These are phyloP conservation scores for Apolygus lucorum DNA, from an alignment of 1,140 invertebrate species.

Conservation along the genomic window DNA sequence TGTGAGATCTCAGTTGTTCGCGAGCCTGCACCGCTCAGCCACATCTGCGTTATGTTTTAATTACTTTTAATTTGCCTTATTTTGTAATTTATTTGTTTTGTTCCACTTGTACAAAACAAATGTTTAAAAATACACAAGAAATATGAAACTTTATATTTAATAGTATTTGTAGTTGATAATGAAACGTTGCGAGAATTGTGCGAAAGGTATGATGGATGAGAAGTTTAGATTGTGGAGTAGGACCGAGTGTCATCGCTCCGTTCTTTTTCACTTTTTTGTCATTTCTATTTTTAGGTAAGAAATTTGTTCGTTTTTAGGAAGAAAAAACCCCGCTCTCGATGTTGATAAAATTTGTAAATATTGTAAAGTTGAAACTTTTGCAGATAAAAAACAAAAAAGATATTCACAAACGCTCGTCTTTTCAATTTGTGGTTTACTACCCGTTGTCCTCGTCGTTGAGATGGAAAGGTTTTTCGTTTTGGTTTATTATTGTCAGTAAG, in stretches of 20 bases:
- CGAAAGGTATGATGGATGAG: not conserved
- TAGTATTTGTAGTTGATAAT: not conserved
- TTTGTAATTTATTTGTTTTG: not conserved
- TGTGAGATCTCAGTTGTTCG: not conserved
- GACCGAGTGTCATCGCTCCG: not conserved
- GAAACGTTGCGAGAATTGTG: not conserved
- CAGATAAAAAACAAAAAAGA: not conserved
- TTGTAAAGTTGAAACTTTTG: conserved; percentile 13
- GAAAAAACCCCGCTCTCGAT: conserved; percentile 1
- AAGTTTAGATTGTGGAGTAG: not conserved
- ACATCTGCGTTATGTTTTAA: not conserved
- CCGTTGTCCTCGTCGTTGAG: too few species aligned
- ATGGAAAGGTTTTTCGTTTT: too few species aligned
- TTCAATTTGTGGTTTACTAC: not conserved
- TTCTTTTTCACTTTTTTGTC: not conserved
- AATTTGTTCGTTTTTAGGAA: not conserved
- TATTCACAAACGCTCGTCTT: not conserved
- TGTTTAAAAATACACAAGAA: too few species aligned
- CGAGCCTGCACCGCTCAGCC: not conserved
- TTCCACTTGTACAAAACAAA: not conserved
- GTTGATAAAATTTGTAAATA: conserved; percentile 10
- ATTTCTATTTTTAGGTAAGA: not conserved
- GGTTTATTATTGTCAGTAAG: too few species aligned
- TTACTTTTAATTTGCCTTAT: not conserved
- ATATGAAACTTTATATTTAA: too few species aligned